Evolutionary conservation across 2,113 vertebrate genomes (phyloP).

Genomic region (Zeus faber): DNA sequence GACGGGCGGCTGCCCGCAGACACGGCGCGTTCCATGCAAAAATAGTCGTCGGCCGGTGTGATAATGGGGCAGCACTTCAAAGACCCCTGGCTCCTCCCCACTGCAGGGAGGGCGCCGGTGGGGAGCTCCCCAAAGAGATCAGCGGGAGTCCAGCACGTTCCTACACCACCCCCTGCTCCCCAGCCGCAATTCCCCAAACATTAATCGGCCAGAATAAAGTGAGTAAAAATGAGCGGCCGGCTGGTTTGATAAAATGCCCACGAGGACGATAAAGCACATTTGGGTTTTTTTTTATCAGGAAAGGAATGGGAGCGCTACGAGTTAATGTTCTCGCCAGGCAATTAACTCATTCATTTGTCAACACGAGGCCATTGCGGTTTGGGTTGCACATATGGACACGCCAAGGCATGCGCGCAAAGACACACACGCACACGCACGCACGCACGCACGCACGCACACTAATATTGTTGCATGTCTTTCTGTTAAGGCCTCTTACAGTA

Average conservation of each 20-base stretch:
- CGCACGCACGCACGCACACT: neutral
- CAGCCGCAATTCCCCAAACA: constrained; percentile 37
- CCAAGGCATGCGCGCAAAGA: neutral
- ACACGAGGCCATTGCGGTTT: constrained; percentile 41
- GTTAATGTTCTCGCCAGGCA: constrained; percentile 42
- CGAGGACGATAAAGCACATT: constrained; percentile 16
- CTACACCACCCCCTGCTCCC: constrained; percentile 16
- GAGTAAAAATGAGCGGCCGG: constrained; percentile 4
- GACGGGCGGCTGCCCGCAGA: neutral
- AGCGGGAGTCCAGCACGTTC: constrained; percentile 38
- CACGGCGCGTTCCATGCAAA: neutral
- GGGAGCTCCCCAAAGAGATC: constrained; percentile 46
- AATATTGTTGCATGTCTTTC: constrained; percentile 33
- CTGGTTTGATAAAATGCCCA: constrained; percentile 26
- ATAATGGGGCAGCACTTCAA: constrained; percentile 49
- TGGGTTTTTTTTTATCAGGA: constrained; percentile 18
- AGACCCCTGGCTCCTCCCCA: constrained; percentile 35
- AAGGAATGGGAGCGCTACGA: constrained; percentile 15
- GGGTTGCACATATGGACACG: neutral
- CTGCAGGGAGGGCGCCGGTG: constrained; percentile 33
- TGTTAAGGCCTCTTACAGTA: neutral
- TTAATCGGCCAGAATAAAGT: constrained; percentile 30
- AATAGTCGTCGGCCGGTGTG: constrained; percentile 45
- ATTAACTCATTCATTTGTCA: constrained; percentile 50
- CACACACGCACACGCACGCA: constrained; percentile 1